phyloP scores from a whole-genome alignment of 2,797 vertebrate genomes.

The Diplodus sargus region DNA sequence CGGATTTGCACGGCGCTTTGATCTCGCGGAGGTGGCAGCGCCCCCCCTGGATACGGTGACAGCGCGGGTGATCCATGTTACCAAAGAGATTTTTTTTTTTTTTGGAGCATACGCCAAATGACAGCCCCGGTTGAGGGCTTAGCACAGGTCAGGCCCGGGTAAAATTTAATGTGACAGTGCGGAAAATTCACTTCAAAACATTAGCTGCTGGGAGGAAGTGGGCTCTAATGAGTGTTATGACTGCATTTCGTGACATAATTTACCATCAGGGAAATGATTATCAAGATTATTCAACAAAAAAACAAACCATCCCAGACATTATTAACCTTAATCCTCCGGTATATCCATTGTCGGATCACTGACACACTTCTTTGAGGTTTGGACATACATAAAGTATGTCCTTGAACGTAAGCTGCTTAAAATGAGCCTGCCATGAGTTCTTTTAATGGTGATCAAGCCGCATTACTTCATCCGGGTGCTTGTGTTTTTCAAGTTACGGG shows the following conservation, averaged over 20 bases:
- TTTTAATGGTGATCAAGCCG: conserved; percentile 19
- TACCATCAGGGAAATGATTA: conserved; percentile 34
- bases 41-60: conserved; percentile 58
- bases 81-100: conserved; percentile 52
- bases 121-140: conserved; percentile 65
- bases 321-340: conserved; percentile 40
- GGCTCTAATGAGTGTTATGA: conserved; percentile 59
- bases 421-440: conserved; percentile 25
- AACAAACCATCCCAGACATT: conserved; percentile 34
- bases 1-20: conserved; percentile 75
- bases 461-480: conserved; percentile 38
- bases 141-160: conserved; percentile 71
- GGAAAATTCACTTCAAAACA: conserved; percentile 78
- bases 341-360: conserved; percentile 19
- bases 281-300: conserved; percentile 23
- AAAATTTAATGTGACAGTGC: conserved; percentile 74
- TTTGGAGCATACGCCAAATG: conserved; percentile 63
- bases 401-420: conserved; percentile 49
- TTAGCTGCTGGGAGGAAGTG: conserved; percentile 48
- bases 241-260: conserved; percentile 42
- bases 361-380: conserved; percentile 31
- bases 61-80: conserved; percentile 67
- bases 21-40: conserved; percentile 64
- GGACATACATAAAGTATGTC: conserved; percentile 26
- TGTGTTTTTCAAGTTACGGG: conserved; percentile 38